phyloP scores from a whole-genome alignment of 1,140 invertebrate species.

The Arctopsyche grandis region DNA sequence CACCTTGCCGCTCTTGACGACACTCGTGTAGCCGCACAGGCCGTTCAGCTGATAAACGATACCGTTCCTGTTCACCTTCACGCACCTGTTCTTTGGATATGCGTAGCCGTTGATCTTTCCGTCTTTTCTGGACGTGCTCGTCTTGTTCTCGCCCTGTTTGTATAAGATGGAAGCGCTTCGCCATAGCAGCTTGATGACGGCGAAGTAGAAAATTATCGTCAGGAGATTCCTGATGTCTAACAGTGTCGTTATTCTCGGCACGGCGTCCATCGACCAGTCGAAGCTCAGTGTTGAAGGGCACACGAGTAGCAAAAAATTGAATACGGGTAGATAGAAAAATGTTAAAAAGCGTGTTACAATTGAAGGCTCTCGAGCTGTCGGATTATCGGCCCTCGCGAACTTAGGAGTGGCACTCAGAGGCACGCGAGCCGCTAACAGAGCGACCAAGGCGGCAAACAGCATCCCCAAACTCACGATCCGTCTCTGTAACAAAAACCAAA shows the following conservation, averaged over 20 bases:
- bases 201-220: slow-evolving; percentile 76
- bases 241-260: slow-evolving; percentile 80
- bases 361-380: slow-evolving; percentile 81
- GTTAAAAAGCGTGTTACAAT: slow-evolving; percentile 80
- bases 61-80: slow-evolving; percentile 52
- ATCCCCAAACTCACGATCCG: slow-evolving; percentile 73
- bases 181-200: slow-evolving; percentile 66
- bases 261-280: slow-evolving; percentile 96
- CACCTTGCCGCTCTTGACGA: slow-evolving; percentile 50
- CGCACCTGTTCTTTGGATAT: slow-evolving; percentile 45
- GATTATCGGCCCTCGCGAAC: slow-evolving; percentile 91
- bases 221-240: slow-evolving; percentile 80
- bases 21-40: slow-evolving; percentile 50
- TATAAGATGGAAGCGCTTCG: slow-evolving; percentile 51
- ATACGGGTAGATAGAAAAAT: slow-evolving; percentile 87
- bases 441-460: slow-evolving; percentile 68
- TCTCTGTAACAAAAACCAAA: slow-evolving; percentile 68
- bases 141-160: slow-evolving; percentile 46
- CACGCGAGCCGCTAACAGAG: slow-evolving; percentile 71
- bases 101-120: slow-evolving; percentile 46
- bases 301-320: slow-evolving; percentile 85
- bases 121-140: slow-evolving; percentile 43
- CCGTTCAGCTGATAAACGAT: slow-evolving; percentile 52
- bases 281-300: slow-evolving; percentile 87
- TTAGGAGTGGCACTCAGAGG: slow-evolving; percentile 75